Base-by-base conservation (phyloP, 2,888 invertebrate species). In the Tenthredo notha region DNA sequence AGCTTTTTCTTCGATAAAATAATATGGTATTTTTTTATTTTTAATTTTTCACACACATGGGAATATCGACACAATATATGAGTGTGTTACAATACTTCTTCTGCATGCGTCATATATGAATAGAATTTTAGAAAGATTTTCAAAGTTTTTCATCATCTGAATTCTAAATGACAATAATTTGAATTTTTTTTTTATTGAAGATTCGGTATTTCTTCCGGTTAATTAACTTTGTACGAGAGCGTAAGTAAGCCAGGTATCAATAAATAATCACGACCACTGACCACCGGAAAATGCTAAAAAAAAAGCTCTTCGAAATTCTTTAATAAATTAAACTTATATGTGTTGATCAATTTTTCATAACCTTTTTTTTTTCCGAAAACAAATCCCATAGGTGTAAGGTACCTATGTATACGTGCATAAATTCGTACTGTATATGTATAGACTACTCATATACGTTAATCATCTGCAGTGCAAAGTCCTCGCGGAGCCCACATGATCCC, bases 401-500 rank as follows among this genome's bases (percentile, higher is more conserved):
- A 12, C 25, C 21, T 12, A 25, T 2, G 25, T 25, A 25, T 12
- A 61, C 25, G 25, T 21, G 25, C 12, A 25, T 61, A 25, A 25
- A 25, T 61, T 25, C 25, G 61, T 61, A 25, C 10, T 25, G 33
- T 18, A 70, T 70, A 18, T 40, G 9, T 2, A 70, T 33, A 61
- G 54, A 1, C 54, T 7, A 4, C 21, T 75, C 47, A 25, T 54
- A 54, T n/a, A 54, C 54, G 54, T 29, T 7, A 77, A 29, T 40
- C 21, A 15, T 74, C 40, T 43, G 33, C 50, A 33, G 80, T 37
- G 58, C 21, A 70, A 85, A 82, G 50, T 70, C 58, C 70, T 50
- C 47, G 82, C 70, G 85, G 72, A 72, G 85, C 85, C 85, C 85
- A 85, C 85, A 85, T 85, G 85, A 85, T 85, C 70, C 70, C 50